Evolutionary conservation across 2,888 invertebrate genomes (phyloP).

Genomic region (Lithophane ornitopus): DNA sequence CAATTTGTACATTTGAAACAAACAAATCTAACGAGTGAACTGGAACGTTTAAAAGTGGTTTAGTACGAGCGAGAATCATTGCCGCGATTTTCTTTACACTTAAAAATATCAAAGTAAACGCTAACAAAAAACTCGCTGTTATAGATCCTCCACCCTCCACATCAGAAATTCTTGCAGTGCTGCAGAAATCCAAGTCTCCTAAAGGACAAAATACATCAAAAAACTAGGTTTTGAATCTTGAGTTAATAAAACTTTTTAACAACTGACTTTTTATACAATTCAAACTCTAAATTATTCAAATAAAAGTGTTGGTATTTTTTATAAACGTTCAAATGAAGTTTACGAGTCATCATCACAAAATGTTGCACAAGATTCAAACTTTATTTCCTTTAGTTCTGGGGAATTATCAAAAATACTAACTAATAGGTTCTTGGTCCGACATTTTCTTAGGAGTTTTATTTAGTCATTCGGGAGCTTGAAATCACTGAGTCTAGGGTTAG

Average conservation of each 20-base stretch:
- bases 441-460: neutral
- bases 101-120: no score
- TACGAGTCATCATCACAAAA: neutral
- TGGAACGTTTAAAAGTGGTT: neutral
- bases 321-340: neutral
- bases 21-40: neutral
- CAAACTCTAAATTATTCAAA: neutral
- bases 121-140: constrained; percentile 19
- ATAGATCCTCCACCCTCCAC: neutral
- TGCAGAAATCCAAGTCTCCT: neutral
- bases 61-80: neutral
- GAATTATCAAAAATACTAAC: constrained; percentile 12
- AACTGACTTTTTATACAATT: neutral
- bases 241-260: neutral
- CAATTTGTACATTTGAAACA: neutral
- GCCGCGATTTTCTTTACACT: neutral
- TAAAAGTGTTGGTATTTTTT: neutral
- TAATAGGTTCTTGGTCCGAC: neutral
- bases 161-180: neutral
- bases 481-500: constrained; percentile 1
- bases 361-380: constrained; percentile 24
- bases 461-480: neutral
- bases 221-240: neutral
- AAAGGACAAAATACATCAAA: neutral
- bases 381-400: neutral